Evolutionary conservation across 2,113 vertebrate species (phyloP).

Genomic region (Mesoclemmys tuberculata): DNA sequence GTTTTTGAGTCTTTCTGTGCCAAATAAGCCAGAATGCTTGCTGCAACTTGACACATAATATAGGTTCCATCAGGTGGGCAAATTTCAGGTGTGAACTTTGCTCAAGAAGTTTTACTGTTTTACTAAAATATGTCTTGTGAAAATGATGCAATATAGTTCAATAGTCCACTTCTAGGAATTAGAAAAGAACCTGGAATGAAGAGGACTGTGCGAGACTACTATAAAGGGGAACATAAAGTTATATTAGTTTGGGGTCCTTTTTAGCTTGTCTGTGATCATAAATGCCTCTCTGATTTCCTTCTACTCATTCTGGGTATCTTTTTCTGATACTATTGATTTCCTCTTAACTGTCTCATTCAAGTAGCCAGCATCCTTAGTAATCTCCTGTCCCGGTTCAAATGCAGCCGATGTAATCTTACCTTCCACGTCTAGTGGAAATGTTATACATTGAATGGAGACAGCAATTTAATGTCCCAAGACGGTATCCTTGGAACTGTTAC

Average conservation of each 20-base stretch:
- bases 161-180: background rate
- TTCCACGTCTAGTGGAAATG: background rate
- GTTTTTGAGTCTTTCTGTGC: conserved; percentile 14
- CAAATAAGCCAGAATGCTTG: conserved; percentile 2
- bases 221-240: background rate
- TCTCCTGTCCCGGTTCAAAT: background rate
- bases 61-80: background rate
- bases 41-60: rapidly evolving
- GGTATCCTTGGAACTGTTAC: background rate
- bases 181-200: background rate
- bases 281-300: background rate
- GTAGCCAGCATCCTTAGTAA: background rate
- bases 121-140: background rate
- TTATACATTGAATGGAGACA: too few relatives aligned
- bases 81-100: background rate
- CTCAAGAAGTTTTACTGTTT: background rate
- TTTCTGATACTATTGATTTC: background rate
- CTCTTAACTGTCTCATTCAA: background rate
- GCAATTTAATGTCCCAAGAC: background rate
- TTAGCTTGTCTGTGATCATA: background rate
- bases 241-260: background rate
- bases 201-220: background rate
- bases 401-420: background rate
- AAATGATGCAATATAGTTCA: background rate
- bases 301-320: background rate